Base-by-base conservation (phyloP, 2,888 invertebrate genomes). In the Boloria euphrosyne region DNA sequence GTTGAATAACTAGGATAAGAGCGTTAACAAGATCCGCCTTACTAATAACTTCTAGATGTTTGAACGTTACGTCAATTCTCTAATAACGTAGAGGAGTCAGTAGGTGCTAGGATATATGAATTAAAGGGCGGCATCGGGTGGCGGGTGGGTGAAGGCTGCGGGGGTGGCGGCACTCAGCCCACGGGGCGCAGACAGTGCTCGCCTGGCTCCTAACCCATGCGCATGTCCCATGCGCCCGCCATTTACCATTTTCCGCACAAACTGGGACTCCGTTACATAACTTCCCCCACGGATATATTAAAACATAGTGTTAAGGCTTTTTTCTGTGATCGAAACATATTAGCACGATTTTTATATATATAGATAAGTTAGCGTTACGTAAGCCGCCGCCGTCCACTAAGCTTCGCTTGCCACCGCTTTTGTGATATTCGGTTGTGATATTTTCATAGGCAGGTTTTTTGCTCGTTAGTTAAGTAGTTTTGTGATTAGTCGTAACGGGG, bases 401-500 rank as follows among this genome's bases (percentile, higher is more conserved):
- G 90, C 90, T 90, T 90, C 82, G 92, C 91, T 90, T 89, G 89
- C 89, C 86, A 87, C 85, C 78, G 89, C 90, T 89, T 87, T 85
- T 91, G 91, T 91, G 92, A 91, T 91, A 91, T 85, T 87, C 85
- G 92, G 92, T 92, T 92, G 92, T 92, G 92, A 92, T 91, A 85
- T 81, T 82, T 77, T 86, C 80, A 77, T 89, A 91, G 87, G 89
- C 90, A 80, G 80, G 91, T 90, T 88, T 90, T 80, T 88, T 85
- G 91, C 89, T 85, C 80, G 78, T 90, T 58, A 89, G 86, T 81
- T 68, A 81, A 58, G 13, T 73, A 66, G 46, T n/a, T 53, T 57
- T 3, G 57, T 58, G 44, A 58, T 62, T 58, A 58, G 51, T 13
- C 27, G 14, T 60, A 46, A 44, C 51, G 50, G 57, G 51, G 27